phyloP scores from a whole-genome alignment of 2,113 vertebrate genomes.

The Tylochromis polylepis region DNA sequence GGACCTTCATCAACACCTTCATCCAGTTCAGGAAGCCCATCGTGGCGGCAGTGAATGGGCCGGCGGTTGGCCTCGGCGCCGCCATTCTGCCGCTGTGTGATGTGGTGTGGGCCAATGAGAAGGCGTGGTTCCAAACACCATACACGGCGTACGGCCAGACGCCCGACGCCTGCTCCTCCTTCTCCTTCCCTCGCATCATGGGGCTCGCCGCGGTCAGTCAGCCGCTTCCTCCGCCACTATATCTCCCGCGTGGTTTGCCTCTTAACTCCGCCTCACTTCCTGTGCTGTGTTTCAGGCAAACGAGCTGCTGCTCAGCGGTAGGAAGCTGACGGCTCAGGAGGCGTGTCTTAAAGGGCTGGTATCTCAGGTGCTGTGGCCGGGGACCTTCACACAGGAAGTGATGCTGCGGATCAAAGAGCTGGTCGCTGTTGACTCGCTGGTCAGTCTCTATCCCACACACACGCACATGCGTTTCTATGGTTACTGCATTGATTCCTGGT shows the following conservation, averaged over 20 bases:
- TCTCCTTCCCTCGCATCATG: slow-evolving; percentile 95
- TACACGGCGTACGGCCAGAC: slow-evolving; percentile 94
- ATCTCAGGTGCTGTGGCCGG: slow-evolving; percentile 96
- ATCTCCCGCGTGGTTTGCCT: background rate
- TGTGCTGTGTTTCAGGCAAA: slow-evolving; percentile 78
- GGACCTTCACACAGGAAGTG: slow-evolving; percentile 95
- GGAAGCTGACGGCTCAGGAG: slow-evolving; percentile 95
- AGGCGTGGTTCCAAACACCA: slow-evolving; percentile 98
- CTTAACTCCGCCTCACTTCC: background rate
- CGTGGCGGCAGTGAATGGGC: slow-evolving; percentile 94
- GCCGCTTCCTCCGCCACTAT: accelerated
- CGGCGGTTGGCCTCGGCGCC: slow-evolving; percentile 91
- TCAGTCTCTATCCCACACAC: slow-evolving; percentile 62
- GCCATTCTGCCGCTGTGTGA: slow-evolving; percentile 95
- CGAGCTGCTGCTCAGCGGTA: slow-evolving; percentile 92
- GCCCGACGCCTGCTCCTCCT: slow-evolving; percentile 91
- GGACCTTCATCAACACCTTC: slow-evolving; percentile 96
- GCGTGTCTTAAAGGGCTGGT: slow-evolving; percentile 94
- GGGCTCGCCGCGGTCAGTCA: slow-evolving; percentile 91
- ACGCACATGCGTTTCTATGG: background rate
- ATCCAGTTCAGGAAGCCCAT: slow-evolving; percentile 98
- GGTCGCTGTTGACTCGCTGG: slow-evolving; percentile 85
- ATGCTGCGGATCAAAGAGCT: slow-evolving; percentile 95
- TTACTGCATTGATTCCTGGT: background rate
- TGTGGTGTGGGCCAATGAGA: slow-evolving; percentile 97